Base-by-base conservation (phyloP, 2,113 vertebrate genomes). In the Labeo catla region DNA sequence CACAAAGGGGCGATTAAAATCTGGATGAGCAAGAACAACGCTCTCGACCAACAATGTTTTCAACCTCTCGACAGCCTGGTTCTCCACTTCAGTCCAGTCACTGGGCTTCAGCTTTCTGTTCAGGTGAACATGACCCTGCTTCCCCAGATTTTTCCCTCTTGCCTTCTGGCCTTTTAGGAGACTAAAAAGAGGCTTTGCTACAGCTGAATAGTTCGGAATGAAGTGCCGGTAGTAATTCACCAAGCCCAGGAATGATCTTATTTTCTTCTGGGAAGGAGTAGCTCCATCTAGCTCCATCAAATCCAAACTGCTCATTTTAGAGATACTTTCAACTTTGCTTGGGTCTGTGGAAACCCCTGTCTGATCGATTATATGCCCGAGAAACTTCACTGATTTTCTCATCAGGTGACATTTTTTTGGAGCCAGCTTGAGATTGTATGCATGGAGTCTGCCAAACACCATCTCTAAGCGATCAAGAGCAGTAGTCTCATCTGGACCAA, bases 161-260 rank as follows among this genome's bases (percentile, higher is more conserved):
- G n/a, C 4, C 4, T 28, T 72, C 2, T 16, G 21, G 1, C n/a
- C 76, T 0, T 36, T 23, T 1, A 72, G 65, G 12, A 88, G 43
- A 7, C 5, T 49, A 45, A 88, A 85, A 2, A 88, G 78, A 2
- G 83, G 84, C 47, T 80, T 85, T 4, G 78, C 70, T 8, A 28
- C 72, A 0, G 49, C 49, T 4, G 78, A 89, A n/a, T 81, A 89
- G 12, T 61, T 36, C 12, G 47, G n/a, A 74, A 87, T 84, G 13
- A 87, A 89, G 21, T 84, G 84, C 34, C 79, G 81, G 15, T 86
- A 89, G 19, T 79, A 89, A 16, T 84, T 39, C 4, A 89, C 59
- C 87, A 88, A 86, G 6, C 84, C 57, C 8, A 86, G 45, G 21
- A 87, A 89, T 0, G 39, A 87, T n/a, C 59, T 89, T 13, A 84